Evolutionary conservation across 2,888 invertebrate species (phyloP).

Genomic region (Euphydryas editha): DNA sequence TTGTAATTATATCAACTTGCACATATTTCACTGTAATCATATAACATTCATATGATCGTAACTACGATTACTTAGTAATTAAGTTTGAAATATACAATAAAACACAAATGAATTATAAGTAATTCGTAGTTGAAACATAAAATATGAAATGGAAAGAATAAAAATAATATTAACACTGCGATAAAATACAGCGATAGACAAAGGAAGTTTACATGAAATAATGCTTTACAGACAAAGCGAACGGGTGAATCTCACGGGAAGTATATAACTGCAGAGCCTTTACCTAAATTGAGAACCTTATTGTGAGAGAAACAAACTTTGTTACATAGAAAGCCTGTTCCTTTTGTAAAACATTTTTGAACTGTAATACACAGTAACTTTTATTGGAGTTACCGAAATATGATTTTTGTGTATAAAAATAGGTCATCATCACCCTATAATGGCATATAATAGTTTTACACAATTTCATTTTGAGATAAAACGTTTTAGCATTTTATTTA

Average conservation of each 20-base stretch:
- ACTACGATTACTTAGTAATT: not conserved
- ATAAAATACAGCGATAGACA: conserved; percentile 20
- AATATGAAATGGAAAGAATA: conserved; percentile 1
- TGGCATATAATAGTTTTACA: no score
- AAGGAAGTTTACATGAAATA: conserved; percentile 31
- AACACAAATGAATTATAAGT: not conserved
- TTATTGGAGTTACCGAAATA: not conserved
- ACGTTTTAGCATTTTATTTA: no score
- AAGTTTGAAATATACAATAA: not conserved
- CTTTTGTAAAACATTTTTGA: conserved; percentile 7
- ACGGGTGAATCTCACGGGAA: conserved; percentile 24
- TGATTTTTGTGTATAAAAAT: not conserved
- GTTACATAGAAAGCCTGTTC: conserved; percentile 10
- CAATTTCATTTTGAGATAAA: no score
- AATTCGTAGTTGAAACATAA: not conserved
- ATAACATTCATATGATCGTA: no score
- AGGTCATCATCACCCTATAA: not conserved
- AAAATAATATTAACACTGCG: conserved; percentile 7
- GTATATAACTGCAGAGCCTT: conserved; percentile 23
- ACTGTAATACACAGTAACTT: not conserved
- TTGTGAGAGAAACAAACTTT: conserved; percentile 14
- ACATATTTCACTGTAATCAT: no score
- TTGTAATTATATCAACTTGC: no score
- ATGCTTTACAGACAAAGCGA: conserved; percentile 24
- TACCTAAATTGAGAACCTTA: conserved; percentile 24